Evolutionary conservation across 2,797 vertebrate genomes (phyloP).

Genomic region (Cynodonichthys magdalenae): DNA sequence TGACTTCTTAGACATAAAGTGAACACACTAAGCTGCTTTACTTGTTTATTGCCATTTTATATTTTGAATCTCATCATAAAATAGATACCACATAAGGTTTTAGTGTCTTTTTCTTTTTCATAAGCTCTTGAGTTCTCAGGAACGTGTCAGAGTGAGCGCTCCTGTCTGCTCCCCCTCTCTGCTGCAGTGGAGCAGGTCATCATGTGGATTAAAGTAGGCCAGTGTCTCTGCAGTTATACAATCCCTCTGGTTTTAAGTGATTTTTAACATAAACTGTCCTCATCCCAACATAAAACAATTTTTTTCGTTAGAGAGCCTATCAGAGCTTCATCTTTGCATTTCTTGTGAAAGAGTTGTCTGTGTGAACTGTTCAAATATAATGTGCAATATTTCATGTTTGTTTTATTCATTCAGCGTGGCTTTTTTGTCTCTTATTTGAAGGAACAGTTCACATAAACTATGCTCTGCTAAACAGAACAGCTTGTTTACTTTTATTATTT

Average conservation of each 20-base stretch:
- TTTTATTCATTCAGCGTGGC: neutral
- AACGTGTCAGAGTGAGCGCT: constrained; percentile 55
- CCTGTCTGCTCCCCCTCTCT: constrained; percentile 11
- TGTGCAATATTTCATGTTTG: neutral
- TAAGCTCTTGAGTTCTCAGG: neutral
- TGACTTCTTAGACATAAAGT: no score
- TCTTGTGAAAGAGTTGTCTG: constrained; percentile 7
- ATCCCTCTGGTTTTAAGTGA: constrained; percentile 47
- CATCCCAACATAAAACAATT: neutral
- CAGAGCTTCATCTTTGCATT: constrained; percentile 55
- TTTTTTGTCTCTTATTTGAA: neutral
- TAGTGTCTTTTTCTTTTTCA: no score
- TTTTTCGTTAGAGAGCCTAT: neutral
- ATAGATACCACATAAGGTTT: no score
- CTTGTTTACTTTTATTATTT: neutral
- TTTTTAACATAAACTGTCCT: constrained; percentile 14
- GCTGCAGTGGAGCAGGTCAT: constrained; percentile 76
- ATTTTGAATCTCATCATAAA: no score
- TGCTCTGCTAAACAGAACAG: neutral
- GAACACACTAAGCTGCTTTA: no score
- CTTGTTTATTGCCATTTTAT: no score
- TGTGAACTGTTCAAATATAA: neutral
- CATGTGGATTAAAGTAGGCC: constrained; percentile 78
- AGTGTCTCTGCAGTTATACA: constrained; percentile 78
- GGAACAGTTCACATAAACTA: neutral